phyloP scores from a whole-genome alignment of 2,888 invertebrate genomes.

The Torymus aiolomorphi region DNA sequence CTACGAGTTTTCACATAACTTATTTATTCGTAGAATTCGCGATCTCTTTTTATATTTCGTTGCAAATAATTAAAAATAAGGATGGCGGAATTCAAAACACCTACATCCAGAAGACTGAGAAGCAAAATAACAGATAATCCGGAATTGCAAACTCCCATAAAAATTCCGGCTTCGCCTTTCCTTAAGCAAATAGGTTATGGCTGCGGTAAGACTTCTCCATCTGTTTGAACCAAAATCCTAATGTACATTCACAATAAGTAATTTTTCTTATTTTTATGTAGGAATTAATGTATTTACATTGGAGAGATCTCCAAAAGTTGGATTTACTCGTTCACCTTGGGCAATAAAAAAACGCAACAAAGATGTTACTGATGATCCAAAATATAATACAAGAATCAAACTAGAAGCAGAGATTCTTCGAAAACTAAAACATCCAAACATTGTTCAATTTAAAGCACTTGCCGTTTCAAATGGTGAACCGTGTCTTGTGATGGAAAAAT shows the following conservation, averaged over 20 bases:
- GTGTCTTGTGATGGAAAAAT: slow-evolving; percentile 88
- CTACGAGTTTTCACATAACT: too few relatives aligned
- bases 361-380: slow-evolving; percentile 71
- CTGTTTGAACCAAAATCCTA: slow-evolving; percentile 24
- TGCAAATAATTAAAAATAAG: neutral
- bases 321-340: slow-evolving; percentile 88
- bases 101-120: slow-evolving; percentile 62
- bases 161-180: slow-evolving; percentile 85
- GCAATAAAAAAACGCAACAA: slow-evolving; percentile 86
- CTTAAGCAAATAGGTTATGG: slow-evolving; percentile 86
- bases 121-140: slow-evolving; percentile 63
- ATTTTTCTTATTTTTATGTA: slow-evolving; percentile 68
- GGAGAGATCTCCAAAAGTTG: slow-evolving; percentile 83
- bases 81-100: slow-evolving; percentile 71
- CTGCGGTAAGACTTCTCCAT: slow-evolving; percentile 78
- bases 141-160: slow-evolving; percentile 68
- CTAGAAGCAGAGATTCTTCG: slow-evolving; percentile 85
- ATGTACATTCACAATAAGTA: neutral
- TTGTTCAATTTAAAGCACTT: slow-evolving; percentile 85
- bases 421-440: slow-evolving; percentile 86
- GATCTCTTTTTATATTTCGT: neutral
- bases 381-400: slow-evolving; percentile 79
- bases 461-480: slow-evolving; percentile 78
- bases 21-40: neutral
- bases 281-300: slow-evolving; percentile 88